Evolutionary conservation across 2,797 vertebrate genomes (phyloP).

Genomic region (Eurystomus glaucurus): DNA sequence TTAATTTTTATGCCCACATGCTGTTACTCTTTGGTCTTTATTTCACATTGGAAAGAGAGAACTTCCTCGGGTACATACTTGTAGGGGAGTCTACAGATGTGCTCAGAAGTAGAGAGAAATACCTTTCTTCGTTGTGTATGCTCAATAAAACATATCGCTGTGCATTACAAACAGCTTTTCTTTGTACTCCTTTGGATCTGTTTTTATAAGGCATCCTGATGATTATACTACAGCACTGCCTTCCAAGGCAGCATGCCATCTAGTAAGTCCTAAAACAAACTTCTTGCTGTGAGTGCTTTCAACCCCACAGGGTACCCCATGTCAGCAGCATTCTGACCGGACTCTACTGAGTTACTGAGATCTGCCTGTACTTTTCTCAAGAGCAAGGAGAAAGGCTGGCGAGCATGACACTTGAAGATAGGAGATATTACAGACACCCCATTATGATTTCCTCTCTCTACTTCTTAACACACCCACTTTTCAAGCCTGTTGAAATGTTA

Average conservation of each 20-base stretch:
- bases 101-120: constrained; percentile 39
- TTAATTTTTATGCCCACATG: constrained; percentile 16
- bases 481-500: background rate
- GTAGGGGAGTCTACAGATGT: constrained; percentile 12
- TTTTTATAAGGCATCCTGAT: constrained; percentile 49
- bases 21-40: constrained; percentile 38
- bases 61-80: background rate
- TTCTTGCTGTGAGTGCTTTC: background rate
- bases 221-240: constrained; percentile 23
- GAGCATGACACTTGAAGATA: background rate
- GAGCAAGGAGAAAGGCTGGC: background rate
- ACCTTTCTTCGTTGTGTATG: background rate
- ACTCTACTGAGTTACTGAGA: background rate
- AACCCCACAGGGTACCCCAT: background rate
- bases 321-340: background rate
- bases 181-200: constrained; percentile 61
- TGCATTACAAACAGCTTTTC: constrained; percentile 4
- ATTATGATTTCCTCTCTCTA: background rate
- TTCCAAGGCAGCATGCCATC: constrained; percentile 36
- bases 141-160: constrained; percentile 49
- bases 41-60: constrained; percentile 8
- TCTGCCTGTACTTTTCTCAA: background rate
- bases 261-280: constrained; percentile 27
- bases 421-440: background rate
- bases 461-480: background rate